Conservation (phyloP, 2,888 invertebrate species). For the Scaptomyza polygonia region DNA sequence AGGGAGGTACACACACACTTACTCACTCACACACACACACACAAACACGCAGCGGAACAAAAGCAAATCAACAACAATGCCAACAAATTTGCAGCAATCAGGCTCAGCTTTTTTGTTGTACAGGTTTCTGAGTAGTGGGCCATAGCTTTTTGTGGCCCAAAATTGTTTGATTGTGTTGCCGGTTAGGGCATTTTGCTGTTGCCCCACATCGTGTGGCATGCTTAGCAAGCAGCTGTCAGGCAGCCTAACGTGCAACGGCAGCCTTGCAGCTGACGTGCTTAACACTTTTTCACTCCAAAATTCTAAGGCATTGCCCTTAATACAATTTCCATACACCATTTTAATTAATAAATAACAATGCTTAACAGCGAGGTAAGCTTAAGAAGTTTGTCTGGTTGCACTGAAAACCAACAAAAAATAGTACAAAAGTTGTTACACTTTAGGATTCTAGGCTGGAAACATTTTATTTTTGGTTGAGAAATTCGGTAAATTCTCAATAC, state of each 20-base stretch:
- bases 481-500: too few species aligned
- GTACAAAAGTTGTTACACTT: too few species aligned
- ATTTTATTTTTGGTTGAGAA: too few species aligned
- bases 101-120: slow-evolving; percentile 3
- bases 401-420: too few species aligned
- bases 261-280: neutral
- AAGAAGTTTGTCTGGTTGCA: too few species aligned
- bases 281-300: neutral
- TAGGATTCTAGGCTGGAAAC: too few species aligned
- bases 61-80: slow-evolving; percentile 47
- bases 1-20: slow-evolving; percentile 17
- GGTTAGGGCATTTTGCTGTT: slow-evolving; percentile 24
- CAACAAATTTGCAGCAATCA: slow-evolving; percentile 71
- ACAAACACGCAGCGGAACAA: neutral
- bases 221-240: neutral
- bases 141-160: slow-evolving; percentile 30
- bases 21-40: slow-evolving; percentile 15
- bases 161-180: slow-evolving; percentile 29
- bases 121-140: slow-evolving; percentile 33
- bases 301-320: neutral
- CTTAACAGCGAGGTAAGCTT: neutral
- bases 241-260: neutral
- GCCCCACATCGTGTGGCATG: slow-evolving; percentile 12
- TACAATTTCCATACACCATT: slow-evolving; percentile 30
- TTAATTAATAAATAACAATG: slow-evolving; percentile 38